Evolutionary conservation across 2,888 invertebrate species (phyloP), one percentile per base, ranked within the genome.

Genomic region (Stenodera caucasica): DNA sequence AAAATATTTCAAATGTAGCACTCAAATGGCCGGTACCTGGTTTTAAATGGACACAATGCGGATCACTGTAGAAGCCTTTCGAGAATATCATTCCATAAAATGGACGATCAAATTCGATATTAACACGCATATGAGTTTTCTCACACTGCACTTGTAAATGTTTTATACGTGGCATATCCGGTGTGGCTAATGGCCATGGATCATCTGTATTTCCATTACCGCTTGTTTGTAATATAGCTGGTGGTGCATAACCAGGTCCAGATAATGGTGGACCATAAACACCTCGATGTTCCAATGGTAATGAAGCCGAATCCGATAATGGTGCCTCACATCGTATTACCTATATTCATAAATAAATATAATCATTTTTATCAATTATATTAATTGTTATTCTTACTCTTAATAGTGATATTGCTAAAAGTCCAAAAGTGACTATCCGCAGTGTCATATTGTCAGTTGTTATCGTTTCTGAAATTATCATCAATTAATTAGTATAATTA

Each of bases 51-150:
- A 96, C 94, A 79, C 96, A 96, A 75, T 94, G 93, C 0, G 90
- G 85, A 76, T 96, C 95, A 76, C 93, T 93, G 82, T 94, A 94
- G 83, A 92, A 93, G 60, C 93, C 96, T 81, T 96, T 96, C 64
- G 94, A 94, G 83, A 96, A 96, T 77, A 96, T 95, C 92, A 96
- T 94, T 30, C 96, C 96, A 79, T 95, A 94, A 83, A 96, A 96
- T 12, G 96, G 95, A 52, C 95, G 86, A 79, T 96, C 96, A 82
- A 96, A 96, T 80, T 95, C 95, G 74, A 96, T 93, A 80, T 94
- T 94, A 58, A 96, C 96, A 55, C 95, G 86, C 95, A 96, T 96
- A 79, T 94, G 93, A 52, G 95, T 94, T 81, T 96, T 96, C 81
- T 96, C 96, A 81, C 96, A 96, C 79, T 96, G 95, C 69, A 96